These are phyloP conservation scores for Lithodes maja DNA, from an alignment of 2,888 invertebrate genomes.

Conservation along the genomic window DNA sequence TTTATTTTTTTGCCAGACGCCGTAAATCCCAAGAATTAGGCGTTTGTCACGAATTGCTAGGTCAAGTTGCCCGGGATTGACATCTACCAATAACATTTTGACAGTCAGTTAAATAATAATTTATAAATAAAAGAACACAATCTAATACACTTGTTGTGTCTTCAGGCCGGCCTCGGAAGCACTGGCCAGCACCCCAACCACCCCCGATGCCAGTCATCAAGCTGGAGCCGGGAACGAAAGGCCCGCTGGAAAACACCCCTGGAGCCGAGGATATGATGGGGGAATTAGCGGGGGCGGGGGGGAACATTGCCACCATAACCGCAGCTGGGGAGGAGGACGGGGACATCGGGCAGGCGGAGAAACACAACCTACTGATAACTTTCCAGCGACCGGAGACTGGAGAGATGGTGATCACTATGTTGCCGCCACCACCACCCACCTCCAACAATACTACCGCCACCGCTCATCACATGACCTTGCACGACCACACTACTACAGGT, in stretches of 20 bases:
- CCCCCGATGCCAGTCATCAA: slow-evolving; percentile 7
- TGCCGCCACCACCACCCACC: slow-evolving; percentile 49
- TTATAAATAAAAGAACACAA: no score
- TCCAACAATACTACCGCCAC: not conserved
- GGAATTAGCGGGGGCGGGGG: not conserved
- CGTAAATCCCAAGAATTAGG: no score
- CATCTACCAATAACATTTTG: no score
- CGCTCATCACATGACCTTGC: not conserved
- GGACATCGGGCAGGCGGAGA: slow-evolving; percentile 41
- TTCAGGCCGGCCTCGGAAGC: slow-evolving; percentile 52
- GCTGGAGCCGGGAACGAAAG: slow-evolving; percentile 19
- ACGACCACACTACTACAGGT: slow-evolving; percentile 27
- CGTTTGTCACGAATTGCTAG: no score
- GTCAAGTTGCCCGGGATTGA: no score
- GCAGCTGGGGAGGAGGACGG: slow-evolving; percentile 18
- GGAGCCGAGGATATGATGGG: not conserved
- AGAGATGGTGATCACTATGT: slow-evolving; percentile 65
- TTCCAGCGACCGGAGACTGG: slow-evolving; percentile 66
- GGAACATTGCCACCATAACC: slow-evolving; percentile 15
- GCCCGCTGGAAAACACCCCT: not conserved
- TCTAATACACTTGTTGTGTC: no score
- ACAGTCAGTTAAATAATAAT: no score
- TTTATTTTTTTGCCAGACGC: no score
- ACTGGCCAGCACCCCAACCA: slow-evolving; percentile 42
- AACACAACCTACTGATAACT: slow-evolving; percentile 65